Evolutionary conservation across 2,888 invertebrate genomes (phyloP).

Genomic region (Cistogaster globosa): DNA sequence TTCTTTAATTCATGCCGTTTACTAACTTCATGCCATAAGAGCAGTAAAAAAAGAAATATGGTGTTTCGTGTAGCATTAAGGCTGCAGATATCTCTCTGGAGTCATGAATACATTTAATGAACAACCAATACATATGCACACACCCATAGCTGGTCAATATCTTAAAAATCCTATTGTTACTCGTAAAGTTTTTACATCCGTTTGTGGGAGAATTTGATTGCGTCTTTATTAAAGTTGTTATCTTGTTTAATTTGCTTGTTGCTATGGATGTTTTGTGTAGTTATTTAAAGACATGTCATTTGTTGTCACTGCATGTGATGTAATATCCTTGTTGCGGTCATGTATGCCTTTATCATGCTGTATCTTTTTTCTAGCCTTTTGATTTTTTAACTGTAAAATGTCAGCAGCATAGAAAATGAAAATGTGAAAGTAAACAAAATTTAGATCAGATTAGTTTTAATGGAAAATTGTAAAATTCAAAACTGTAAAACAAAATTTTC

Average conservation of each 20-base stretch:
- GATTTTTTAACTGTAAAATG: conserved; percentile 80
- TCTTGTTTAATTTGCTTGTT: conserved; percentile 72
- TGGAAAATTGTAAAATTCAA: neutral
- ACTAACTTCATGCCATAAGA: conserved; percentile 34
- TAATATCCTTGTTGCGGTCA: conserved; percentile 80
- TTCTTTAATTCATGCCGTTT: conserved; percentile 47
- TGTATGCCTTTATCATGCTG: conserved; percentile 79
- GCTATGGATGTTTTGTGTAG: conserved; percentile 82
- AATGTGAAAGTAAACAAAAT: conserved; percentile 50
- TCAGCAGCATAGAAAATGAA: conserved; percentile 22
- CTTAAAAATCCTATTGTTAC: conserved; percentile 34
- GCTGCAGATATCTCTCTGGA: conserved; percentile 17
- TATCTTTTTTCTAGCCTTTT: conserved; percentile 82
- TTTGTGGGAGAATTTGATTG: conserved; percentile 5
- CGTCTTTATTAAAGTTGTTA: conserved; percentile 37
- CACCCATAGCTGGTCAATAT: conserved; percentile 16
- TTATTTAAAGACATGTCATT: conserved; percentile 81
- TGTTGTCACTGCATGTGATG: conserved; percentile 78
- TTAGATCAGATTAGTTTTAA: conserved; percentile 32
- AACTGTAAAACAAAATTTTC: conserved; percentile 36
- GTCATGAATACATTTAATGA: conserved; percentile 7
- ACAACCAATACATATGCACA: neutral
- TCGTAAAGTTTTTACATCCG: conserved; percentile 43
- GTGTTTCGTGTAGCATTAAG: conserved; percentile 19
- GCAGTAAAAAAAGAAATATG: conserved; percentile 33